Base-by-base conservation (phyloP, 2,888 invertebrate species). In the Nudaria mundana region DNA sequence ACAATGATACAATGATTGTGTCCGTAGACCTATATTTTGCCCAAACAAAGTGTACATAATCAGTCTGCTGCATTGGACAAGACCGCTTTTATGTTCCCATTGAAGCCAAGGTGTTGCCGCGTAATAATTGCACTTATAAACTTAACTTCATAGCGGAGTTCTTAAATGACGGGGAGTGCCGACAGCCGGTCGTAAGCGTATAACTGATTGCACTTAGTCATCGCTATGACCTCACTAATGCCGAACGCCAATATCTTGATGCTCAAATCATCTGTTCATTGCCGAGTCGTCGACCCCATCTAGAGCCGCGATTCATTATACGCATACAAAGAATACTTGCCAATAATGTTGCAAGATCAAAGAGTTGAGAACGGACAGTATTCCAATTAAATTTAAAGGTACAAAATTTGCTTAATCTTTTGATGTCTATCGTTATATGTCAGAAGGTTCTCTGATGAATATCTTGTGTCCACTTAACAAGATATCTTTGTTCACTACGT, bases 151-250 rank as follows among this genome's bases (percentile, higher is more conserved):
- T 45, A 50, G 47, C 44, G 23, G 39, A 41, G 43, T 24, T 31
- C 31, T 50, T 26, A 50, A 55, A 44, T 52, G 50, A 24, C 30
- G 39, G 48, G 54, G 59, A 57, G 61, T 52, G 62, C 50, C 52
- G 34, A 30, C 50, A 36, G 36, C 24, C 20, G 14, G 25, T 20
- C 25, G 23, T 31, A 29, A 37, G 37, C 34, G 35, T 34, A 32
- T 29, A 40, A 38, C 16, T 48, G 51, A 41, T 48, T 35, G 31
- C 30, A 40, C 18, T 65, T 62, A 65, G 33, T 65, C 65, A 64
- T 44, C 45, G 26, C 28, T 36, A 41, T 57, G 55, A 52, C 44
- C 48, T 52, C 55, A 39, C 56, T 33, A 23, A 36, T 40, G 36
- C 41, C 33, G 11, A 44, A 28, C 26, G 28, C n/a, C 37, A 29